Evolutionary conservation across 2,888 invertebrate species (phyloP).

Genomic region (Cristatella mucedo): DNA sequence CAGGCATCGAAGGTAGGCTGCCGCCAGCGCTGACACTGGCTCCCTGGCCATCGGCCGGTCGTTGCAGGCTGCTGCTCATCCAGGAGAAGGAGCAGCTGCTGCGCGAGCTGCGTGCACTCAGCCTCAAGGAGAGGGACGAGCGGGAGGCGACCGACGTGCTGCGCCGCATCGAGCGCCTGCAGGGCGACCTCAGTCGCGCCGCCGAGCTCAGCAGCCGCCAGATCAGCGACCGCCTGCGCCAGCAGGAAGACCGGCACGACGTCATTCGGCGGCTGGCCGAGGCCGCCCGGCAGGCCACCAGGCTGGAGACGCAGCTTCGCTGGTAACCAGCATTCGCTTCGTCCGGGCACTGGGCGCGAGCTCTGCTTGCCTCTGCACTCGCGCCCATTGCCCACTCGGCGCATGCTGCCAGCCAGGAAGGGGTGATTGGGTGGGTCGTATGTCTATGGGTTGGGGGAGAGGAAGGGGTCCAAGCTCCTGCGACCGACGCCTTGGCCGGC

Average conservation of each 20-base stretch:
- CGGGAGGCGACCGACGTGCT: slow-evolving; percentile 73
- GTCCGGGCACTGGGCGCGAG: no score
- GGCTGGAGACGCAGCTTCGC: slow-evolving; percentile 61
- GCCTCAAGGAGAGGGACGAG: slow-evolving; percentile 53
- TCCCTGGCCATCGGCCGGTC: no score
- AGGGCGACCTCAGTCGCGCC: slow-evolving; percentile 76
- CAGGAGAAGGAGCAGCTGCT: slow-evolving; percentile 89
- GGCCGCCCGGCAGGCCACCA: slow-evolving; percentile 70
- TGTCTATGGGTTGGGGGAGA: no score
- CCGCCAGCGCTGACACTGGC: no score
- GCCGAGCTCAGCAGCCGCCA: slow-evolving; percentile 72
- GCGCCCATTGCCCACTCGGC: no score
- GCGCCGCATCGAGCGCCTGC: slow-evolving; percentile 65
- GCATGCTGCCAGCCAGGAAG: no score
- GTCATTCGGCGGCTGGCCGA: slow-evolving; percentile 72
- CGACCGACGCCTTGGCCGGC: no score
- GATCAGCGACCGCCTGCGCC: slow-evolving; percentile 45
- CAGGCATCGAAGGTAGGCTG: no score
- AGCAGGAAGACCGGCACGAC: slow-evolving; percentile 78
- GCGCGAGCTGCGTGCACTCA: slow-evolving; percentile 60
- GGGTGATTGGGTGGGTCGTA: no score
- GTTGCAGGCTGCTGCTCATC: slow-evolving; percentile 57
- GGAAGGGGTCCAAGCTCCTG: no score
- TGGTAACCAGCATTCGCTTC: no score
- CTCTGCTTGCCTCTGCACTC: no score